Percentiles rank a stretch among this genome's conserved stretches.
These are phyloP conservation scores for Chloroceryle amazona DNA, from an alignment of 2,797 vertebrate genomes.

Conservation along the genomic window DNA sequence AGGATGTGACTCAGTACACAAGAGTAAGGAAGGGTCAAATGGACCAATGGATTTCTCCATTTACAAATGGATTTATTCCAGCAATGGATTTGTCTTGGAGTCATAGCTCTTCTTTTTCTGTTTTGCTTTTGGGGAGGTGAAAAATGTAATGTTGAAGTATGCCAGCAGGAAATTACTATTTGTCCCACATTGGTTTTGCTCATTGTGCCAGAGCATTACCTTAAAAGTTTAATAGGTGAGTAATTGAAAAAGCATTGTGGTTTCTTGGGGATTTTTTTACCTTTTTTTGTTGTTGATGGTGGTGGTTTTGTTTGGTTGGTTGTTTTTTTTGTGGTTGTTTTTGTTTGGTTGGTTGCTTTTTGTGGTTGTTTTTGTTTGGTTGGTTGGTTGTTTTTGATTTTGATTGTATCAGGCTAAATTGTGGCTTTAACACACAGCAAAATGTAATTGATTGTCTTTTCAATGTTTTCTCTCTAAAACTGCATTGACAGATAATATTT, in stretches of 20 bases:
- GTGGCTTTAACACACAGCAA: background rate
- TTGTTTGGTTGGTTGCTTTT: background rate
- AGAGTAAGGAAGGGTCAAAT: background rate
- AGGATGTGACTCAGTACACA: background rate
- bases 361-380: too few relatives aligned
- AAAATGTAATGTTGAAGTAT: background rate
- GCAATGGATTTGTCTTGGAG: fast-evolving
- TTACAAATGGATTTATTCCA: background rate
- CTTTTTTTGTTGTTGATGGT: background rate
- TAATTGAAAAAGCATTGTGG: background rate
- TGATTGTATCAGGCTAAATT: background rate
- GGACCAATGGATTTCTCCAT: background rate
- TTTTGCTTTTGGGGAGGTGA: background rate
- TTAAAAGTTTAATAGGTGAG: background rate
- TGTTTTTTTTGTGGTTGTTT: background rate
- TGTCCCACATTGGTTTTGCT: background rate
- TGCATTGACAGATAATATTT: background rate
- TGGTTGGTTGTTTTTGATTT: background rate
- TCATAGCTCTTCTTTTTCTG: background rate
- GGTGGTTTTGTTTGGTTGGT: too few relatives aligned
- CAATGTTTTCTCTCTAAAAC: background rate
- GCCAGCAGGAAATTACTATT: background rate
- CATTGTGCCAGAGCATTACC: background rate
- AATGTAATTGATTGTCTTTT: background rate
- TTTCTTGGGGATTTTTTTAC: background rate